These are phyloP conservation scores for Pseudobourletiella spinata DNA, from an alignment of 1,140 invertebrate genomes.

Conservation along the genomic window DNA sequence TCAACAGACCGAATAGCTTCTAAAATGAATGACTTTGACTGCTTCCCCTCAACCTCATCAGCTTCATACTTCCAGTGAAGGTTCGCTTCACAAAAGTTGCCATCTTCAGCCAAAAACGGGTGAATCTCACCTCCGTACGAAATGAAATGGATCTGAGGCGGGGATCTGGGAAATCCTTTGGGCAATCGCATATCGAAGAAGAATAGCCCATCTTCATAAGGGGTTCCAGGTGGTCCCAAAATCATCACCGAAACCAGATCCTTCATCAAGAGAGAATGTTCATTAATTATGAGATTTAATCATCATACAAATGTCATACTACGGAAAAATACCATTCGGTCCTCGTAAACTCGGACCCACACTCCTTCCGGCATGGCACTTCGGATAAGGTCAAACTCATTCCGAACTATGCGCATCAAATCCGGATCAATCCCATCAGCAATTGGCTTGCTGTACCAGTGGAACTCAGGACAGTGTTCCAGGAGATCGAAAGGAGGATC, in stretches of 20 bases:
- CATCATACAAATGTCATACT: background rate
- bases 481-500: slow-evolving; percentile 16
- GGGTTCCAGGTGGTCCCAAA: slow-evolving; percentile 76
- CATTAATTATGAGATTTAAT: background rate
- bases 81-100: background rate
- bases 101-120: slow-evolving; percentile 56
- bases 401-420: background rate
- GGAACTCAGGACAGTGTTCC: background rate
- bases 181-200: slow-evolving; percentile 89
- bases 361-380: slow-evolving; percentile 61
- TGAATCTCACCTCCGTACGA: slow-evolving; percentile 84
- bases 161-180: slow-evolving; percentile 72
- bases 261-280: slow-evolving; percentile 37
- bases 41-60: background rate
- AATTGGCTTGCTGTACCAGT: slow-evolving; percentile 5
- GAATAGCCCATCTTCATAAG: slow-evolving; percentile 89
- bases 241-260: slow-evolving; percentile 88
- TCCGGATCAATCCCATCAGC: background rate
- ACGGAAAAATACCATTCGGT: slow-evolving; percentile 63
- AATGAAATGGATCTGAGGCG: slow-evolving; percentile 81
- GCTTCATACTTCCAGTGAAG: background rate
- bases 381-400: background rate
- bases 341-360: slow-evolving; percentile 74
- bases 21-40: background rate
- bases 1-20: background rate